A percentile compares a stretch with the other conserved stretches of the same genome.
phyloP scores from a whole-genome alignment of 2,113 vertebrate species.

The Ceyx cyanopectus region DNA sequence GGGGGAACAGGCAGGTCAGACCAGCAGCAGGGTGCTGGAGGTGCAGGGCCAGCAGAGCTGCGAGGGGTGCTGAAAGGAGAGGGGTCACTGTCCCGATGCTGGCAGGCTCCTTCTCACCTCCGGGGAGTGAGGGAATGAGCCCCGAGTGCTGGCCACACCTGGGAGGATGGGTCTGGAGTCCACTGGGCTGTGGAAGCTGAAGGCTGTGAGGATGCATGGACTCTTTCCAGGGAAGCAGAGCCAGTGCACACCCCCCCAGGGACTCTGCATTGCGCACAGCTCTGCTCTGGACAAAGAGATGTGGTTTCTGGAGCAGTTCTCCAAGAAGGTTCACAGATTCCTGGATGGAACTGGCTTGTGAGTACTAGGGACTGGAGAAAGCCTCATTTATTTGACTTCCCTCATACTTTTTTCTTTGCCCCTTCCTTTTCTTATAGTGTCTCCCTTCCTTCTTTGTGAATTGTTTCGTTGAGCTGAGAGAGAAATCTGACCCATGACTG shows the following conservation, averaged over 20 bases:
- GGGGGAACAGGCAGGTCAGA: neutral
- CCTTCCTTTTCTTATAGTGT: neutral
- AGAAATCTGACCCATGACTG: neutral
- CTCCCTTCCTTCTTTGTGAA: neutral
- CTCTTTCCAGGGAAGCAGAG: neutral
- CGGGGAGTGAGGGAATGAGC: neutral
- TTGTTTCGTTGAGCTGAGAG: neutral
- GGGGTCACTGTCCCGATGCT: neutral
- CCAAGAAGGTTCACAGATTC: neutral
- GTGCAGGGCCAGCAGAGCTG: neutral
- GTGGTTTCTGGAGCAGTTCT: neutral
- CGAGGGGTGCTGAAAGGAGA: neutral
- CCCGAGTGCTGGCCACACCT: neutral
- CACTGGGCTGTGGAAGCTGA: neutral
- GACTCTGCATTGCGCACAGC: neutral
- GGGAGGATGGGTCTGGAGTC: fast-evolving
- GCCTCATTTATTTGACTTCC: neutral
- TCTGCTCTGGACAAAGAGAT: neutral
- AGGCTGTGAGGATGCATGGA: neutral
- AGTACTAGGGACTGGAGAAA: neutral
- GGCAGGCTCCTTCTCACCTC: neutral
- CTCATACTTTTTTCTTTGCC: neutral
- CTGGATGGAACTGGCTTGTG: neutral
- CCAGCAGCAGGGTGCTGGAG: neutral
- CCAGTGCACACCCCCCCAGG: fast-evolving